Conservation (phyloP, 2,113 vertebrate genomes). For the Lasiurus cinereus region DNA sequence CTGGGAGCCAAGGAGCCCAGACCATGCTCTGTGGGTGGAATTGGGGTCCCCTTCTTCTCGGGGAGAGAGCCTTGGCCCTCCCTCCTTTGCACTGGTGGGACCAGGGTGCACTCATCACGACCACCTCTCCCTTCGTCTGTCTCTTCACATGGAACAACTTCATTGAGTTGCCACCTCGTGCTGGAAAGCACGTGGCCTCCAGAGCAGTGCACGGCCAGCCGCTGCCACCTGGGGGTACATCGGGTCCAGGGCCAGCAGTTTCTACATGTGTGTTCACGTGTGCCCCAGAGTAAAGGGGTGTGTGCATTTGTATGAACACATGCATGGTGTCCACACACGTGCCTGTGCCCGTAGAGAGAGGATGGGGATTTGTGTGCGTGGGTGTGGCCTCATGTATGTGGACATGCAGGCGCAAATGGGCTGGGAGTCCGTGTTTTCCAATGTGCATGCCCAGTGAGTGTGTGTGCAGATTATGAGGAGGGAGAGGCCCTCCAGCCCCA, state of each 20-base stretch:
- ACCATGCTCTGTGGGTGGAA: neutral
- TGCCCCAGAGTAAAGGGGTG: neutral
- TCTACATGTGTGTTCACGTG: neutral
- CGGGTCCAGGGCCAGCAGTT: neutral
- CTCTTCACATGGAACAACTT: neutral
- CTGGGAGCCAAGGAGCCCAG: neutral
- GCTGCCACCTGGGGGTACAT: neutral
- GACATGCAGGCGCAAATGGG: fast-evolving
- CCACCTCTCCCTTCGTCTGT: neutral
- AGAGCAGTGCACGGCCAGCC: neutral
- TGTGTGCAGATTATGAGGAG: neutral
- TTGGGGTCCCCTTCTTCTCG: neutral
- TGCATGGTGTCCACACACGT: neutral
- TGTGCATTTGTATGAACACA: neutral
- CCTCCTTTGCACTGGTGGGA: neutral
- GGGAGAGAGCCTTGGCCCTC: neutral
- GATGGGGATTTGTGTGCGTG: fast-evolving
- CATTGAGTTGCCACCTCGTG: neutral
- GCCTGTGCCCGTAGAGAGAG: neutral
- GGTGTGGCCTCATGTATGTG: fast-evolving
- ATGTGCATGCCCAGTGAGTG: neutral
- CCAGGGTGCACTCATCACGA: neutral
- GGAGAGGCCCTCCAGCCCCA: neutral
- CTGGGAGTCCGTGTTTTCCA: neutral
- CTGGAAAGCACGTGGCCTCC: too few relatives aligned